Base-by-base conservation (phyloP, 2,113 vertebrate genomes). In the Peromyscus californicus region DNA sequence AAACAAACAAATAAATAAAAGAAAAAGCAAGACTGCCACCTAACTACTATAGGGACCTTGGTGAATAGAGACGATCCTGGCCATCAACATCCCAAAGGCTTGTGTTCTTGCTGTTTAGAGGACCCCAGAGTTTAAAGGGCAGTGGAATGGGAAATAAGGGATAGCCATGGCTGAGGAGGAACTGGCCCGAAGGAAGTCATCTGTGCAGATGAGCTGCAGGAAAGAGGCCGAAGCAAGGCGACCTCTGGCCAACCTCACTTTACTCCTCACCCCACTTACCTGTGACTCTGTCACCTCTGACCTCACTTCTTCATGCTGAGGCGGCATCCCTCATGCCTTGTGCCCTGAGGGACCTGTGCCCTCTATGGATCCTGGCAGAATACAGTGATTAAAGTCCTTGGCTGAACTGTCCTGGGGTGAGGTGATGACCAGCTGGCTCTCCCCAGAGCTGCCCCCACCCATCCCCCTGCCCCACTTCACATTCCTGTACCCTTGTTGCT, bases 21-120 rank as follows among this genome's bases (percentile, higher is more conserved):
- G 11, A 15, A 54, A 54, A 54, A 1, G 63, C 57, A 29, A 65
- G 57, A 26, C 54, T 1, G 21, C 42, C 5, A 57, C 57, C 31
- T 45, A 7, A 7, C 4, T 16, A 36, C 31, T 13, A 8, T 12
- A 15, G 31, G 82, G 57, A 39, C 33, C 82, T 45, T 86, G 70
- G 36, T 33, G 8, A 74, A 2, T 54, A 26, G 65, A 75, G 94
- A 17, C 1, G 4, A 10, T 29, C 22, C 16, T 42, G 45, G 5
- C n/a, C 9, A 0, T 59, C 0, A 0, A 11, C 26, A 45, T 26
- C 59, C 15, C 48, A 1, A 36, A 48, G 59, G 57, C 33, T 45
- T 0, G 5, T 15, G 45, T 5, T 24, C 29, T 29, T 16, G 3
- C 21, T 0, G 31, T 6, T 8, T 33, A 15, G 16, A 88, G 61